Base-by-base conservation (phyloP, 2,113 vertebrate genomes). In the Zingel zingel region DNA sequence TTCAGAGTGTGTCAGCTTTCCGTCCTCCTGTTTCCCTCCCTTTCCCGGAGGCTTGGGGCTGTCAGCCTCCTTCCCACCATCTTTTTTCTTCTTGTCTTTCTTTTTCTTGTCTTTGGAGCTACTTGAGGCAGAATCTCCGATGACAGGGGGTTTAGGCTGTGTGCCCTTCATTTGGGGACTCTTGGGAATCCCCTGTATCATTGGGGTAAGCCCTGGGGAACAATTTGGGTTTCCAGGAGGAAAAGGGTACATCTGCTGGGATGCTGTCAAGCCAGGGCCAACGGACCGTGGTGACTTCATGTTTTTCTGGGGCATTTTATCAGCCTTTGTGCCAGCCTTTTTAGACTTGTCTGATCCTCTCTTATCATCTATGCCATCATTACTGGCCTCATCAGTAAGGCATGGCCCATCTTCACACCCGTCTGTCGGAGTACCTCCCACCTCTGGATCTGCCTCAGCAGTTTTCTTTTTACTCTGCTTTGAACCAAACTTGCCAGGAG, bases 81-180 rank as follows among this genome's bases (percentile, higher is more conserved):
- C 96, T 82, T 99, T 99, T 93, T 99, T 99, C 94, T 99, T 99
- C 94, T 99, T 99, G 83, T 99, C 98, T 83, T 99, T 99, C 93
- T 99, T 99, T 89, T 99, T 99, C 93, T 99, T 99, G 91, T 99
- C 98, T 96, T 99, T 99, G 83, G 97, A 96, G 86, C 95, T 96
- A 43, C 96, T 96, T 80, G 98, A 91, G 47, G 96, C 92, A 47
- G 97, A 96, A 54, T 99, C 98, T 86, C 97, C 98, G 92, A 97
- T 96, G 53, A 97, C 95, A 0, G 97, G 96, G 5, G 97, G 96
- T 83, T 99, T 99, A 67, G 98, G 96, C 82, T 99, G 98, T 77
- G 97, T 96, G 61, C 98, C 97, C 91, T 99, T 99, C 89, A 99
- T 96, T 64, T 99, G 98, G 11, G 98, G 97, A 80, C 98, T 99